phyloP scores from a whole-genome alignment of 2,888 invertebrate genomes.

The Rhynchonema sp. region DNA sequence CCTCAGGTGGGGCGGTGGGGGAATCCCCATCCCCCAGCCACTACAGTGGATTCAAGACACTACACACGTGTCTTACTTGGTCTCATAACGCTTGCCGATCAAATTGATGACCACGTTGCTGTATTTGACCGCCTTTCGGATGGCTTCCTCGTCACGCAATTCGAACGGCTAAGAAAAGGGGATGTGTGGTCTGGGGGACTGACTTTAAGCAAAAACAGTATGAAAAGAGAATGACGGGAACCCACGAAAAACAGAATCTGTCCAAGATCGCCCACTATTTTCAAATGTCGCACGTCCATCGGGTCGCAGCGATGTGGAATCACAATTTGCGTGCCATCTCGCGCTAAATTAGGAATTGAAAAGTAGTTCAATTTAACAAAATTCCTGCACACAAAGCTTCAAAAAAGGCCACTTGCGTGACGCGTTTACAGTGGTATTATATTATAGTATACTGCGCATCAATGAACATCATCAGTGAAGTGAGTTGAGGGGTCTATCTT shows the following conservation, averaged over 20 bases:
- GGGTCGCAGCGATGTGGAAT: slow-evolving; percentile 74
- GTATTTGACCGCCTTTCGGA: slow-evolving; percentile 51
- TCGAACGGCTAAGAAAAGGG: slow-evolving; percentile 50
- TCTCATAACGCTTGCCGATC: slow-evolving; percentile 74
- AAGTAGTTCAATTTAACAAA: no score
- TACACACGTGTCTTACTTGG: slow-evolving; percentile 36
- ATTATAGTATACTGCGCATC: no score
- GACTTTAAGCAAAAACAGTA: neutral
- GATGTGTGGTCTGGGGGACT: neutral
- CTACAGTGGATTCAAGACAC: no score
- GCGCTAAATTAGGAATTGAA: slow-evolving; percentile 14
- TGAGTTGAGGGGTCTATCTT: no score
- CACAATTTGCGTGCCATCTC: slow-evolving; percentile 48
- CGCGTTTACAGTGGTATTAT: no score
- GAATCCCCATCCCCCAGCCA: no score
- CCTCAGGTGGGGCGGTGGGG: no score
- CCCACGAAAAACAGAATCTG: slow-evolving; percentile 56
- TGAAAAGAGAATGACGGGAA: slow-evolving; percentile 1
- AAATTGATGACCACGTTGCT: slow-evolving; percentile 93
- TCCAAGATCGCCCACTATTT: slow-evolving; percentile 76
- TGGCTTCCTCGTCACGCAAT: slow-evolving; percentile 61
- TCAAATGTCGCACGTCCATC: slow-evolving; percentile 54
- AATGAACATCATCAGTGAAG: no score
- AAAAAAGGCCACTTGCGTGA: no score
- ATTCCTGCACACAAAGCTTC: neutral